Percentiles rank a stretch among this genome's conserved stretches.
Evolutionary conservation across 1,140 invertebrate genomes (phyloP).

Genomic region (Brachionus paranguensis): DNA sequence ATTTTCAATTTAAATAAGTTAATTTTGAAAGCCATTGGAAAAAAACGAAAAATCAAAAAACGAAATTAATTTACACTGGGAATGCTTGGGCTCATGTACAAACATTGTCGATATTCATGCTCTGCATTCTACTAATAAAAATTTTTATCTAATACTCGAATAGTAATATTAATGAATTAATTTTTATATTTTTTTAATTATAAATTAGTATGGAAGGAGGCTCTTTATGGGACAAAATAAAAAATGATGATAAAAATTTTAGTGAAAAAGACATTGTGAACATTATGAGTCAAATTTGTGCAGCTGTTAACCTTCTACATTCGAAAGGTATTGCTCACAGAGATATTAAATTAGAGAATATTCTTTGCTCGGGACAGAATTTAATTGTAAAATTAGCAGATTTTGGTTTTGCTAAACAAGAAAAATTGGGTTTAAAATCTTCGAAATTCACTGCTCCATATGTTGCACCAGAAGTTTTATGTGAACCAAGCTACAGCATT

Average conservation of each 20-base stretch:
- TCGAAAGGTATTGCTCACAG: constrained; percentile 76
- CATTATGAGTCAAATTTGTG: constrained; percentile 90
- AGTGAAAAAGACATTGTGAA: constrained; percentile 69
- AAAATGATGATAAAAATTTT: constrained; percentile 43
- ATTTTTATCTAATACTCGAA: constrained; percentile 65
- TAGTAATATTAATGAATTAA: not conserved
- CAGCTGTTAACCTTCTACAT: constrained; percentile 86
- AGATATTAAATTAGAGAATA: constrained; percentile 59
- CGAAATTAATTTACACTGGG: constrained; percentile 92
- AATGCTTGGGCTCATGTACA: constrained; percentile 58
- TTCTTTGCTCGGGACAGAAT: constrained; percentile 58
- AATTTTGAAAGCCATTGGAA: not conserved
- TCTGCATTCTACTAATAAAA: constrained; percentile 76
- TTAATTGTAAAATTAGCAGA: constrained; percentile 85
- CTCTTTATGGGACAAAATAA: constrained; percentile 50
- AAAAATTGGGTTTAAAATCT: constrained; percentile 48
- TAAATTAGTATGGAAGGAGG: constrained; percentile 48
- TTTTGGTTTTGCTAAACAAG: constrained; percentile 97
- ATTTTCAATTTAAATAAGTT: not conserved
- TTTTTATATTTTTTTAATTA: not conserved
- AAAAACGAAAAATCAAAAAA: constrained; percentile 75
- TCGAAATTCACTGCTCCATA: constrained; percentile 87
- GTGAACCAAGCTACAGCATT: constrained; percentile 94
- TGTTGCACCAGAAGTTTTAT: constrained; percentile 88
- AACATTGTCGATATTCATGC: constrained; percentile 65